These are phyloP conservation scores for Macrotis lagotis DNA, from an alignment of 2,113 vertebrate genomes.

Conservation along the genomic window DNA sequence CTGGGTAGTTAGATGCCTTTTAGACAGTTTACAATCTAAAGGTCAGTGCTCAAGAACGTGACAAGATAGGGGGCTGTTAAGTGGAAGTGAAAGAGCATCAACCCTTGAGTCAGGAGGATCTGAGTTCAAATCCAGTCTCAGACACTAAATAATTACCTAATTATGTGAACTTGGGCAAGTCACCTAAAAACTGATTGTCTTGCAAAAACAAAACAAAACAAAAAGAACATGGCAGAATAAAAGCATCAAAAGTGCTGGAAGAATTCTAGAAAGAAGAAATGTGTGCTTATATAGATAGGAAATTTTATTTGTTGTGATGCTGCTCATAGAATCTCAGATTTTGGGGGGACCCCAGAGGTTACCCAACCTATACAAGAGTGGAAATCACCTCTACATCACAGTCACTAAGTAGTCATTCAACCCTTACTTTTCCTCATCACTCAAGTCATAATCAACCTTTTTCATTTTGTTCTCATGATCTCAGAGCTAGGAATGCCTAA, in stretches of 20 bases:
- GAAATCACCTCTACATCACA: not conserved
- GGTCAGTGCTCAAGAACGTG: not conserved
- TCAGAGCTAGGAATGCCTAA: not conserved
- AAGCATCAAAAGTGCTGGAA: not conserved
- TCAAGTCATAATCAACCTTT: not conserved
- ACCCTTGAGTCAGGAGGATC: too few species aligned
- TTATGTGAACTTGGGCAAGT: too few species aligned
- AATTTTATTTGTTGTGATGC: not conserved
- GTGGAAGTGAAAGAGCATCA: too few species aligned
- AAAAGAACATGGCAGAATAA: too few species aligned
- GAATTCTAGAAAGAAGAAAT: not conserved
- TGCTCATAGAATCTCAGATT: not conserved
- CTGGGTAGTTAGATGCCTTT: not conserved
- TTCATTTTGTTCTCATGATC: not conserved
- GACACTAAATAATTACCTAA: too few species aligned
- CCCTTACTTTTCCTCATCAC: not conserved
- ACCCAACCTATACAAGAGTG: not conserved
- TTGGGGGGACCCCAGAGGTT: not conserved
- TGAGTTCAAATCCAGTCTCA: too few species aligned
- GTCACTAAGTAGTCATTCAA: not conserved
- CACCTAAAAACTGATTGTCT: too few species aligned
- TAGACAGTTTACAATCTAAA: not conserved
- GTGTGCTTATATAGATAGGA: not conserved
- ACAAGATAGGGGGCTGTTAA: too few species aligned
- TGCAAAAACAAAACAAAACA: too few species aligned